phyloP scores from a whole-genome alignment of 1,140 invertebrate species.

The Leptinotarsa lineolata region DNA sequence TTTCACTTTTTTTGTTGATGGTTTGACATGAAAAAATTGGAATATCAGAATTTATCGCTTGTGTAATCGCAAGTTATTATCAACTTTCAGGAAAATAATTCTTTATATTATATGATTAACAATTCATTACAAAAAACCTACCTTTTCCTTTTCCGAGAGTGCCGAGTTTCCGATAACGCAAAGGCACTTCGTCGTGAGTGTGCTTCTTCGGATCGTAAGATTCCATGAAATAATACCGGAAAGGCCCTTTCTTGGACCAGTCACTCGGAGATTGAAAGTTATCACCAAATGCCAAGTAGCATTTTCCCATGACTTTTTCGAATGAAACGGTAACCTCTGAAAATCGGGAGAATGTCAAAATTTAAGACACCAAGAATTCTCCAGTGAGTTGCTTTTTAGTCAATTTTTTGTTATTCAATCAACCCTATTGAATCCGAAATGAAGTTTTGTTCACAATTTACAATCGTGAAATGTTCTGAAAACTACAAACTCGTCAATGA shows the following conservation, averaged over 20 bases:
- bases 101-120: conserved; percentile 39
- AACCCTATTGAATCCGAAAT: no score
- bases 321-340: conserved; percentile 36
- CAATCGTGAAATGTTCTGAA: no score
- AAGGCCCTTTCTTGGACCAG: conserved; percentile 37
- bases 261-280: conserved; percentile 28
- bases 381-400: no score
- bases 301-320: conserved; percentile 38
- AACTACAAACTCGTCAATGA: no score
- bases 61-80: no score
- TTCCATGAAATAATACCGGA: conserved; percentile 77
- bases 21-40: no score
- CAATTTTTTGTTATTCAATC: no score
- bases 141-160: conserved; percentile 70
- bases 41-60: no score
- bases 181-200: conserved; percentile 67
- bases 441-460: no score
- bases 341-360: not conserved
- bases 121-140: conserved; percentile 51
- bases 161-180: conserved; percentile 64
- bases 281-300: conserved; percentile 32
- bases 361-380: no score
- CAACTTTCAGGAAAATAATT: no score
- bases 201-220: conserved; percentile 67
- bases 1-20: no score